Percentiles rank a stretch among this genome's conserved stretches.
Evolutionary conservation across 2,797 vertebrate species (phyloP).

Genomic region (Steatocranus sp.): DNA sequence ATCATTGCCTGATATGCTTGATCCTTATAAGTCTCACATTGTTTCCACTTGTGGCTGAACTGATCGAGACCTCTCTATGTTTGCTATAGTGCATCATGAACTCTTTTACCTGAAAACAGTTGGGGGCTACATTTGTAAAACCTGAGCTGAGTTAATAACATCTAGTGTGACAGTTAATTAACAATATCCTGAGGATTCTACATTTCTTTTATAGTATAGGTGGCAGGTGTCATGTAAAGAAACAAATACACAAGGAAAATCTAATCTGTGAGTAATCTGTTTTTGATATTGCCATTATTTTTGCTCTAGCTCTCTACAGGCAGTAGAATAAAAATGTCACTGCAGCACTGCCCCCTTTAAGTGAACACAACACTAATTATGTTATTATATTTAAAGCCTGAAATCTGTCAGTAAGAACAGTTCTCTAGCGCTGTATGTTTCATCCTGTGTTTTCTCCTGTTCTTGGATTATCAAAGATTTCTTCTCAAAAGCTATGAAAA

Average conservation of each 20-base stretch:
- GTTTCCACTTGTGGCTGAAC: not conserved
- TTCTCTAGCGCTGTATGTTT: not conserved
- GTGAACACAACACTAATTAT: not conserved
- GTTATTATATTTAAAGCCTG: not conserved
- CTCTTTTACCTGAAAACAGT: not conserved
- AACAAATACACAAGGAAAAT: not conserved
- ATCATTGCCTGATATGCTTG: not conserved
- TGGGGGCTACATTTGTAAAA: not conserved
- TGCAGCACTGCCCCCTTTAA: not conserved
- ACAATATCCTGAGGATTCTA: not conserved
- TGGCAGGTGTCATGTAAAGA: not conserved
- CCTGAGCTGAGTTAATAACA: not conserved
- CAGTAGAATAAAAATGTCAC: not conserved
- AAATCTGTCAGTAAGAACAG: not conserved
- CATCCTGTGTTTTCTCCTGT: not conserved
- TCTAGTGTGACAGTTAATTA: not conserved
- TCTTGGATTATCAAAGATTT: constrained; percentile 34
- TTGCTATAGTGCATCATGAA: not conserved
- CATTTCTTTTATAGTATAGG: not conserved
- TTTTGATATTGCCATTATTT: not conserved
- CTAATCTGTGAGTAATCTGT: not conserved
- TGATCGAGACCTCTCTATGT: not conserved
- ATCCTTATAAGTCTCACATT: not conserved
- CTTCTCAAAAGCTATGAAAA: constrained; percentile 4
- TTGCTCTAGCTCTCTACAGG: not conserved